Conservation (phyloP, 2,888 invertebrate species). For the Dryomyza anilis region DNA sequence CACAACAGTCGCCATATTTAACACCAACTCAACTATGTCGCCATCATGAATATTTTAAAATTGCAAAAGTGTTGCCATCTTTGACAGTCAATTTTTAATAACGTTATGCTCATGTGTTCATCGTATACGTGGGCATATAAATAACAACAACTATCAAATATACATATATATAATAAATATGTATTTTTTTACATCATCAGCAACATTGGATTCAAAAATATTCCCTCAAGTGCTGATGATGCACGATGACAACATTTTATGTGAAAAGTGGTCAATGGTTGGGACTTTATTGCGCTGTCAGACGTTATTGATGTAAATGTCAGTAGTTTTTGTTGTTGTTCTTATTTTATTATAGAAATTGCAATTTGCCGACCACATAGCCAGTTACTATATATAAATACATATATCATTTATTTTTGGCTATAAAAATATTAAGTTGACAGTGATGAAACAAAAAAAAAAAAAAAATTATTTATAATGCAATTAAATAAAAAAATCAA, state of each 20-base stretch:
- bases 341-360: background rate
- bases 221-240: background rate
- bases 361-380: no score
- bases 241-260: background rate
- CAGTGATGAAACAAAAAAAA: no score
- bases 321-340: background rate
- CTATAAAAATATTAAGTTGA: no score
- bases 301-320: background rate
- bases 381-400: no score
- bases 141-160: no score
- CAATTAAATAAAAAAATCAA: no score
- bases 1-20: no score
- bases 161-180: background rate
- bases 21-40: background rate
- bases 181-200: background rate
- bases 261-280: conserved; percentile 2
- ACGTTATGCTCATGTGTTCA: background rate
- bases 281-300: background rate
- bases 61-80: background rate
- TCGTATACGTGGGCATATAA: no score
- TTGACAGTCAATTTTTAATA: background rate
- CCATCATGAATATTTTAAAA: background rate
- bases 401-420: no score
- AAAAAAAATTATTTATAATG: no score
- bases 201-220: background rate